Conservation (phyloP, 2,113 vertebrate genomes). For the Peromyscus leucopus region DNA sequence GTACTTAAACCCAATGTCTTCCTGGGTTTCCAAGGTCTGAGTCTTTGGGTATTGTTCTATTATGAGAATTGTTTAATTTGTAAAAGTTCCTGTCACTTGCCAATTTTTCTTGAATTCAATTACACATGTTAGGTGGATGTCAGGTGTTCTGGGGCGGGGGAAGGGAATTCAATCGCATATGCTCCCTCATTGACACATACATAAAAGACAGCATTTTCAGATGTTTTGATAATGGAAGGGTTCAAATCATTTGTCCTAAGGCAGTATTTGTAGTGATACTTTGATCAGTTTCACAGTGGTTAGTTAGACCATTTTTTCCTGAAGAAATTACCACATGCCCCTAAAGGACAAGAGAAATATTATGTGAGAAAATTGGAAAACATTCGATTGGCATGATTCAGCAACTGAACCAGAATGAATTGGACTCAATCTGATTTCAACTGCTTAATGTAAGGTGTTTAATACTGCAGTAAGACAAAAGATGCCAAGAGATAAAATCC, state of each 20-base stretch:
- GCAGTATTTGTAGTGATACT: slow-evolving; percentile 80
- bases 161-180: slow-evolving; percentile 48
- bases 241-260: slow-evolving; percentile 85
- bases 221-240: slow-evolving; percentile 85
- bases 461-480: slow-evolving; percentile 62
- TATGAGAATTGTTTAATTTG: slow-evolving; percentile 59
- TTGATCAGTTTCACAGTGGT: slow-evolving; percentile 85
- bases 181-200: slow-evolving; percentile 69
- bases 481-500: slow-evolving; percentile 75
- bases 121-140: slow-evolving; percentile 69
- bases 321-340: slow-evolving; percentile 86
- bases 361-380: slow-evolving; percentile 88
- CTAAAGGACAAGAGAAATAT: slow-evolving; percentile 86
- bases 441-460: slow-evolving; percentile 84
- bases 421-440: slow-evolving; percentile 83
- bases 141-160: background rate
- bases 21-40: slow-evolving; percentile 7
- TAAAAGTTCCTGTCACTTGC: slow-evolving; percentile 79
- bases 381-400: slow-evolving; percentile 83
- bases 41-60: background rate
- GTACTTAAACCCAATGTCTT: slow-evolving; percentile 17
- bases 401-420: slow-evolving; percentile 84
- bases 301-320: slow-evolving; percentile 83
- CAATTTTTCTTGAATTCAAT: slow-evolving; percentile 83
- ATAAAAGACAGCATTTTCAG: slow-evolving; percentile 79